These are phyloP conservation scores for Apogon hyalosoma DNA, from an alignment of 2,797 vertebrate species.

Conservation along the genomic window DNA sequence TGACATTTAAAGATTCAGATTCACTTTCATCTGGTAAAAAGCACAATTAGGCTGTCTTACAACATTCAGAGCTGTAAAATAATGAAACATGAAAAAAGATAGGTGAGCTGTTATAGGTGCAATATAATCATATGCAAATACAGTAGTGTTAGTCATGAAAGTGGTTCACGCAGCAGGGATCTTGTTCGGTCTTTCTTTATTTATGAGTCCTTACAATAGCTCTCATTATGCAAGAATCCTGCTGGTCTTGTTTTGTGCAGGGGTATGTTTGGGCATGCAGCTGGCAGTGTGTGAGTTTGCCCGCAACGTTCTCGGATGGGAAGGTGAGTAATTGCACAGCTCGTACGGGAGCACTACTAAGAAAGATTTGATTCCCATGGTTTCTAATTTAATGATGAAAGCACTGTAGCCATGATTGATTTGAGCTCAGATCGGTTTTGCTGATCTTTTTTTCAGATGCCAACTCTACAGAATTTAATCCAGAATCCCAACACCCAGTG, in stretches of 20 bases:
- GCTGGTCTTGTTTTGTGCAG: conserved; percentile 78
- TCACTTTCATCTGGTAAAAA: background rate
- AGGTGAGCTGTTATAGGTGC: conserved; percentile 11
- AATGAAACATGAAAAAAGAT: conserved; percentile 11
- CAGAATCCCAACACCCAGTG: conserved; percentile 91
- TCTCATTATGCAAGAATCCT: conserved; percentile 39
- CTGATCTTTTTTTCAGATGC: conserved; percentile 85
- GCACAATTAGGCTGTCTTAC: background rate
- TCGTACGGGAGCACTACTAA: background rate
- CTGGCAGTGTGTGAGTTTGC: conserved; percentile 95
- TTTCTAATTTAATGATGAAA: conserved; percentile 41
- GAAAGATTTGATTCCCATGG: background rate
- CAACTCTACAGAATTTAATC: conserved; percentile 97
- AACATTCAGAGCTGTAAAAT: conserved; percentile 1
- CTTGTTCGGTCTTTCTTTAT: conserved; percentile 37
- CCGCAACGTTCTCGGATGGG: conserved; percentile 91
- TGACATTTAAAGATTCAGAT: background rate
- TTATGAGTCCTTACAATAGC: conserved; percentile 26
- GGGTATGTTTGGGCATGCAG: conserved; percentile 97
- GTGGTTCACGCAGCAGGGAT: conserved; percentile 23
- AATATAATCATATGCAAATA: conserved; percentile 30
- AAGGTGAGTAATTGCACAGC: conserved; percentile 82
- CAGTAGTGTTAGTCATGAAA: conserved; percentile 5
- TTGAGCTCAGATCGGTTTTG: conserved; percentile 35
- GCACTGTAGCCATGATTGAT: conserved; percentile 6